Conservation (phyloP, 2,888 invertebrate genomes). For the Cremastinae sp. region DNA sequence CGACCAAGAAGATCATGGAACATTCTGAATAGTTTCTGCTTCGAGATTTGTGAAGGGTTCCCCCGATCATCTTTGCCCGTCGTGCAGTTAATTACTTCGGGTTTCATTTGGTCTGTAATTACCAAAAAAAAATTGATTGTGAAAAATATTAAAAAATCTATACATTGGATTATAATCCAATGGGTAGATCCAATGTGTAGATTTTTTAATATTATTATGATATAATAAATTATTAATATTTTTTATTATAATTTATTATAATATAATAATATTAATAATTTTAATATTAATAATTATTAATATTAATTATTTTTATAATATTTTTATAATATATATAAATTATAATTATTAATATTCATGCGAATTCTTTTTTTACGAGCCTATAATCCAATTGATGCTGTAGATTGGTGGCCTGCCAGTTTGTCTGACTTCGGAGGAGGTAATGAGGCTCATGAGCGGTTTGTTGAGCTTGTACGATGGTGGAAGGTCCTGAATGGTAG, state of each 20-base stretch:
- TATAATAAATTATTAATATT: no score
- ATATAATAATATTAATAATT: no score
- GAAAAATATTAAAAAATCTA: background rate
- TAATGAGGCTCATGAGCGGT: constrained; percentile 90
- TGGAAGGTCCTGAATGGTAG: constrained; percentile 88
- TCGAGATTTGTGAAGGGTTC: constrained; percentile 89
- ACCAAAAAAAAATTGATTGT: constrained; percentile 15
- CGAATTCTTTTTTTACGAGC: constrained; percentile 76
- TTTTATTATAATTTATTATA: no score
- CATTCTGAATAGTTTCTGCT: constrained; percentile 86
- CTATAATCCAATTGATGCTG: constrained; percentile 92
- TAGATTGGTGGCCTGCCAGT: constrained; percentile 96
- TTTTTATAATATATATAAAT: no score
- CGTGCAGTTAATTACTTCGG: constrained; percentile 92
- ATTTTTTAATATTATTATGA: no score
- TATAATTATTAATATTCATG: no score
- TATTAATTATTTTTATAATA: no score
- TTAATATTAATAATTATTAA: no score
- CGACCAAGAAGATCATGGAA: constrained; percentile 83
- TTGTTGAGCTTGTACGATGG: constrained; percentile 91
- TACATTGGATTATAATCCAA: background rate
- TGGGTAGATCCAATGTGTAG: no score
- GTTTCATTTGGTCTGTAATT: constrained; percentile 77
- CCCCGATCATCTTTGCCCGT: constrained; percentile 92
- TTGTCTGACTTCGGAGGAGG: constrained; percentile 91